Conservation (phyloP, 2,113 vertebrate species). For the Gasterosteus aculeatus region DNA sequence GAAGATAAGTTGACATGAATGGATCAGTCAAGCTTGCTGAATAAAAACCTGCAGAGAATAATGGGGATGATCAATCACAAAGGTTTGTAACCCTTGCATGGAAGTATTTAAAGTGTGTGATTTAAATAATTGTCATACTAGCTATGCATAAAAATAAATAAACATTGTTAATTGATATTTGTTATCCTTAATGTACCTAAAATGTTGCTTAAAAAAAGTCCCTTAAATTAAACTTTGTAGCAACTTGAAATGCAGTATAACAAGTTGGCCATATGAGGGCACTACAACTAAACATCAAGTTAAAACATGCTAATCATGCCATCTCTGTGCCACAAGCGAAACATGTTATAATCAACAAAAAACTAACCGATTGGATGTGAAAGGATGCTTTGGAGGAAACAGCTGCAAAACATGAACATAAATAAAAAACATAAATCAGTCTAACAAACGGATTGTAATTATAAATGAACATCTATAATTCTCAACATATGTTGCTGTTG, state of each 20-base stretch:
- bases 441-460: neutral
- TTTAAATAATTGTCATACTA: neutral
- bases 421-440: neutral
- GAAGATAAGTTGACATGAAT: constrained; percentile 26
- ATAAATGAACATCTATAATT: neutral
- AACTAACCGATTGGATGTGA: neutral
- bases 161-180: neutral
- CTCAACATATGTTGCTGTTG: neutral
- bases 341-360: neutral
- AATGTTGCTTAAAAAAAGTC: constrained; percentile 1
- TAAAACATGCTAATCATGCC: constrained; percentile 2
- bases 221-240: neutral
- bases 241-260: constrained; percentile 38
- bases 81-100: constrained; percentile 4
- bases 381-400: neutral
- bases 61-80: constrained; percentile 31
- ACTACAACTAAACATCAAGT: constrained; percentile 56
- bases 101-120: constrained; percentile 2
- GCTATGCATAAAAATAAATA: neutral
- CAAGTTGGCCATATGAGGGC: constrained; percentile 54
- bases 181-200: neutral
- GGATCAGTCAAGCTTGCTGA: constrained; percentile 28
- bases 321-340: neutral
- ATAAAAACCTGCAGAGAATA: constrained; percentile 27
- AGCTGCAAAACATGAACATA: too few species aligned